phyloP scores from a whole-genome alignment of 2,113 vertebrate genomes.

The Zonotrichia leucophrys region DNA sequence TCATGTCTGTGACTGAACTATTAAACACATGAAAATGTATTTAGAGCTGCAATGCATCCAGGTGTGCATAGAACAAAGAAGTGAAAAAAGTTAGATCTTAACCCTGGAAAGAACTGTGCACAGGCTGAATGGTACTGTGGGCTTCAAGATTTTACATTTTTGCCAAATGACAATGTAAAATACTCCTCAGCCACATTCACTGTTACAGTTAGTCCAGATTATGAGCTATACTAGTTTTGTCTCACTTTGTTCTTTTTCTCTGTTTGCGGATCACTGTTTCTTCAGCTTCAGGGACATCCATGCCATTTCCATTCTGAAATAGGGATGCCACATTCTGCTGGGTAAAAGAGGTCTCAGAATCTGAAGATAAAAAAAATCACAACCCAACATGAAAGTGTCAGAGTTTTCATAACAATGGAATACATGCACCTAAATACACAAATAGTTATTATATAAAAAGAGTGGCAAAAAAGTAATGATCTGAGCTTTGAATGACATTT shows the following conservation, averaged over 20 bases:
- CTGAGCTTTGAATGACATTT: neutral
- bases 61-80: neutral
- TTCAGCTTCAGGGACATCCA: slow-evolving; percentile 76
- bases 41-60: neutral
- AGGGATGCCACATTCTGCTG: slow-evolving; percentile 69
- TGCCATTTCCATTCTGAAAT: slow-evolving; percentile 81
- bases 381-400: neutral
- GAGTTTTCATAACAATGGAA: neutral
- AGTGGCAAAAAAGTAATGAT: neutral
- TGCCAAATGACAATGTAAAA: neutral
- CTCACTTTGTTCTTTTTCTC: slow-evolving; percentile 87
- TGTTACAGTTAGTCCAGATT: neutral
- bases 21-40: neutral
- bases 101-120: neutral
- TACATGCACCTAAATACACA: neutral
- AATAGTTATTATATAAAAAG: neutral
- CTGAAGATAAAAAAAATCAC: slow-evolving; percentile 47
- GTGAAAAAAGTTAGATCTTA: neutral
- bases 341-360: slow-evolving; percentile 76
- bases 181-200: neutral
- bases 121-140: neutral
- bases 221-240: neutral
- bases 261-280: slow-evolving; percentile 80
- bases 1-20: neutral
- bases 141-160: neutral